These are phyloP conservation scores for Sebastes variabilis DNA, from an alignment of 2,797 vertebrate species.

Conservation along the genomic window DNA sequence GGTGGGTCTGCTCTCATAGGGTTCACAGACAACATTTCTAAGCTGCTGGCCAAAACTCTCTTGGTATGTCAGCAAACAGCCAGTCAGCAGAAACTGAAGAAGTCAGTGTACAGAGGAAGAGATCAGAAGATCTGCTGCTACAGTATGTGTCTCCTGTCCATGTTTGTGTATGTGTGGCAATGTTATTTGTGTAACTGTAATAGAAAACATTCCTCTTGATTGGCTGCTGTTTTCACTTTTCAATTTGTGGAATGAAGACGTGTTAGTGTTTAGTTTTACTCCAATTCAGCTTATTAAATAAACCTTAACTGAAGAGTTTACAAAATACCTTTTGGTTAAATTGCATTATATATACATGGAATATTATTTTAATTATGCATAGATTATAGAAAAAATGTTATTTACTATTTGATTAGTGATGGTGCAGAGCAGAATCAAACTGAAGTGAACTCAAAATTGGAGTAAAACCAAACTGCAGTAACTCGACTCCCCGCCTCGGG, in stretches of 20 bases:
- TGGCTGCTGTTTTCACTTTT: neutral
- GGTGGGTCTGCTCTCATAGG: neutral
- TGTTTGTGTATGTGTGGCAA: neutral
- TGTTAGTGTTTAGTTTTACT: neutral
- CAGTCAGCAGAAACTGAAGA: no score
- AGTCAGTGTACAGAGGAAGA: neutral
- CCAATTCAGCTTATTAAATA: neutral
- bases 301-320: neutral
- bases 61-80: neutral
- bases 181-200: constrained; percentile 1
- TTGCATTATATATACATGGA: neutral
- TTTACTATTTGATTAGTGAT: neutral
- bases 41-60: neutral
- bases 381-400: neutral
- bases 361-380: neutral
- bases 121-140: neutral
- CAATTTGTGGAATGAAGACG: neutral
- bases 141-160: neutral
- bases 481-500: neutral
- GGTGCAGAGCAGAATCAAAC: neutral
- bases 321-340: neutral
- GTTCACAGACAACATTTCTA: neutral
- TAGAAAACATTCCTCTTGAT: neutral
- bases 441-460: neutral
- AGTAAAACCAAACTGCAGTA: neutral